A percentile compares a stretch with the other conserved stretches of the same genome.
Conservation (phyloP, 2,113 vertebrate genomes). For the Periophthalmodon schlosseri region DNA sequence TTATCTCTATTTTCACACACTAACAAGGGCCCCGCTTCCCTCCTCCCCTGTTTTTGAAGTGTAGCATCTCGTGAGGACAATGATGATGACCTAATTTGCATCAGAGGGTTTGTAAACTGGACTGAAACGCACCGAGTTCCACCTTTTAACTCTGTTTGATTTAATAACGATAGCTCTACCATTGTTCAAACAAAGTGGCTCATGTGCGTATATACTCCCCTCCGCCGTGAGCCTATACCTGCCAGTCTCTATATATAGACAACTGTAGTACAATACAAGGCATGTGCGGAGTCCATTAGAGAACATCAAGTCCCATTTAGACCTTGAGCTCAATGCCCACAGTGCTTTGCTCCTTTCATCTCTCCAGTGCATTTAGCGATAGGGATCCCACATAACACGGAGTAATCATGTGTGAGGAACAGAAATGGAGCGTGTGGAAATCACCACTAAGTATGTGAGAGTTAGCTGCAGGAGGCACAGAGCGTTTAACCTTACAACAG, state of each 20-base stretch:
- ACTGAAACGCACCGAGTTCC: constrained; percentile 23
- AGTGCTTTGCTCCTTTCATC: constrained; percentile 17
- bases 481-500: constrained; percentile 54
- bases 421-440: constrained; percentile 63
- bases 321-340: constrained; percentile 5
- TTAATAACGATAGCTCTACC: background rate
- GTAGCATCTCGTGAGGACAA: constrained; percentile 37
- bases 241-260: background rate
- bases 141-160: constrained; percentile 28
- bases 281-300: background rate
- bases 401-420: constrained; percentile 54
- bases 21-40: constrained; percentile 20
- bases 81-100: constrained; percentile 54
- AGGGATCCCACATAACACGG: constrained; percentile 15
- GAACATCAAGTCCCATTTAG: constrained; percentile 9
- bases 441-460: constrained; percentile 51
- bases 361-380: constrained; percentile 4
- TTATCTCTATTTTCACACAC: constrained; percentile 29
- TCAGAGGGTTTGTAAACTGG: constrained; percentile 49
- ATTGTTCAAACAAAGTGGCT: background rate
- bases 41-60: constrained; percentile 42
- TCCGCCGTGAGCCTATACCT: background rate
- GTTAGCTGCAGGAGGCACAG: constrained; percentile 44
- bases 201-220: background rate
- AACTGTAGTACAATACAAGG: background rate